phyloP scores from a whole-genome alignment of 2,113 vertebrate species.

The Recurvirostra avosetta region DNA sequence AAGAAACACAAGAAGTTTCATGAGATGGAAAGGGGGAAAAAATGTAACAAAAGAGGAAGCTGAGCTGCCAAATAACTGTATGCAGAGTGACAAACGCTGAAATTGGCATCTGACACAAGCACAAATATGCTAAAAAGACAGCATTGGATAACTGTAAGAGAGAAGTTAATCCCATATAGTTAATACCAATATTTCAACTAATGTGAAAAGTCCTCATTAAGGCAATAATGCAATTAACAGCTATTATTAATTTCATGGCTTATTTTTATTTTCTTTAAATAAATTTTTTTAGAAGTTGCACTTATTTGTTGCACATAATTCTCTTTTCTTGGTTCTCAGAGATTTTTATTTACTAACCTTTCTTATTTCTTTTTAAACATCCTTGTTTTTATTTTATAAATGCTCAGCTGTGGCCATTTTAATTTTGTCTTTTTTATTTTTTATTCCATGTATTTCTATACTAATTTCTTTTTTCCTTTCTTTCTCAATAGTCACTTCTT shows the following conservation, averaged over 20 bases:
- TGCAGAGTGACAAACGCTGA: background rate
- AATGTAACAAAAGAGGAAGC: background rate
- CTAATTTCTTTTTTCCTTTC: background rate
- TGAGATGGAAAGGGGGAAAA: fast-evolving
- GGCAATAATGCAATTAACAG: background rate
- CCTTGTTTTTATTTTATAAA: background rate
- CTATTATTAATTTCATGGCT: background rate
- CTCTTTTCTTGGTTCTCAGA: background rate
- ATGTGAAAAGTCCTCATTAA: background rate
- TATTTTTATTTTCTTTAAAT: background rate
- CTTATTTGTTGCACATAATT: background rate
- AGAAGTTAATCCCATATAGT: background rate
- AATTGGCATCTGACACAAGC: background rate
- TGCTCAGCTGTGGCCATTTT: background rate
- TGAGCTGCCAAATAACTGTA: background rate
- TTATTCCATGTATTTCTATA: background rate
- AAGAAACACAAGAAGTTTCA: background rate
- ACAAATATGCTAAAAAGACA: background rate
- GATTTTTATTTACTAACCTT: background rate
- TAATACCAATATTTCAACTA: background rate
- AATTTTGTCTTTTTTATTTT: background rate
- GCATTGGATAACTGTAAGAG: background rate
- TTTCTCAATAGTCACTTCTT: background rate
- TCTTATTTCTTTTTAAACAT: background rate
- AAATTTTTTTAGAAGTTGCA: background rate